Evolutionary conservation across 1,140 invertebrate genomes (phyloP).

Genomic region (Augochlora pura): DNA sequence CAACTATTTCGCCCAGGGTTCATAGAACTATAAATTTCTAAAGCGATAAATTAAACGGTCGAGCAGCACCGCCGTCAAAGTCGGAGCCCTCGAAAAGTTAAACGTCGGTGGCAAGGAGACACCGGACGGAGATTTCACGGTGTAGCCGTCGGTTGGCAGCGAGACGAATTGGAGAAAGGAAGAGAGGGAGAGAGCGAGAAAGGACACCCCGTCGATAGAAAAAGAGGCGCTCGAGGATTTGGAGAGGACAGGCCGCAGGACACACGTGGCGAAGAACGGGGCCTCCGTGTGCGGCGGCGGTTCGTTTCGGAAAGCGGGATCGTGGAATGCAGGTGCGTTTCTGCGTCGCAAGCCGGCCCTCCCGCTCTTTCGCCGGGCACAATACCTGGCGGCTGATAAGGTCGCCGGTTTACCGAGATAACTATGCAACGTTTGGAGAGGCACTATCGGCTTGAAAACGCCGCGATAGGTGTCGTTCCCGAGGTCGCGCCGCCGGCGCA

Average conservation of each 20-base stretch:
- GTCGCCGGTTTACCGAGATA: slow-evolving; percentile 49
- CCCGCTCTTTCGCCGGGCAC: slow-evolving; percentile 38
- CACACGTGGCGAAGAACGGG: background rate
- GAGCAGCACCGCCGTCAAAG: too few relatives aligned
- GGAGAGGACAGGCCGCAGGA: background rate
- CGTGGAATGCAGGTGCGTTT: slow-evolving; percentile 59
- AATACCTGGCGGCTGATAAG: slow-evolving; percentile 56
- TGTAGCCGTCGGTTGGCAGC: background rate
- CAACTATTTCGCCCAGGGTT: too few relatives aligned
- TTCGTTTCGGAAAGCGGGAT: slow-evolving; percentile 33
- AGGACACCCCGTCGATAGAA: background rate
- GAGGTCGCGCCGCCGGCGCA: background rate
- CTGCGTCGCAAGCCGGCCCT: slow-evolving; percentile 8
- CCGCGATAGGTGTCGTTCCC: background rate
- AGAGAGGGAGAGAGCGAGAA: background rate
- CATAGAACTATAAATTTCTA: too few relatives aligned
- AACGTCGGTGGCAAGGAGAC: background rate
- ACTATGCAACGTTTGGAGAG: slow-evolving; percentile 44
- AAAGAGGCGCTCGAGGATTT: background rate
- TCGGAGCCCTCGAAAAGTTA: too few relatives aligned
- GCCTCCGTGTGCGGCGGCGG: background rate
- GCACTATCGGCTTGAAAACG: slow-evolving; percentile 46
- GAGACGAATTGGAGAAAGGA: background rate
- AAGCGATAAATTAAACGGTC: too few relatives aligned
- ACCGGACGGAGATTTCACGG: background rate